phyloP scores from a whole-genome alignment of 1,140 invertebrate species.

The Pseudomyrmex flavicornis region DNA sequence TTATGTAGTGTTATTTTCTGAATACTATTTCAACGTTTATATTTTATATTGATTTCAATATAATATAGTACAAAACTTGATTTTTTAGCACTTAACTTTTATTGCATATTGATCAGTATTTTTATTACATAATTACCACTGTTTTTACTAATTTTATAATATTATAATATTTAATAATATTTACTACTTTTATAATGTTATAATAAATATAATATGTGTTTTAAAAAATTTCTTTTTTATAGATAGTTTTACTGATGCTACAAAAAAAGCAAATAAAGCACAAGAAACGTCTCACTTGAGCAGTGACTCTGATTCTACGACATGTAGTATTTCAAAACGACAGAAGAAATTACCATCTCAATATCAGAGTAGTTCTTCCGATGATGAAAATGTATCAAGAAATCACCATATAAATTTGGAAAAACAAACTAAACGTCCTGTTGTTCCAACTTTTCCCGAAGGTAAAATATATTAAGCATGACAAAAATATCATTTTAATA shows the following conservation, averaged over 20 bases:
- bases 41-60: background rate
- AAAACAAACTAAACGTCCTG: constrained; percentile 6
- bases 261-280: constrained; percentile 3
- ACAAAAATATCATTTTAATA: constrained; percentile 1
- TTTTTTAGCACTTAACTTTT: background rate
- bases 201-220: background rate
- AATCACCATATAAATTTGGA: background rate
- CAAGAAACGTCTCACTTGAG: constrained; percentile 3
- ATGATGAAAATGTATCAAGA: background rate
- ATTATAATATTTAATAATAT: no score
- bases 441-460: background rate
- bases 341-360: background rate
- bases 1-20: background rate
- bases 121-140: no score
- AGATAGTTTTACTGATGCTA: constrained; percentile 1
- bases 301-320: background rate
- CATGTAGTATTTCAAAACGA: background rate
- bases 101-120: background rate
- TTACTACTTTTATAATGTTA: background rate
- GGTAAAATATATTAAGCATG: background rate
- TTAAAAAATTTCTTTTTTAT: constrained; percentile 1
- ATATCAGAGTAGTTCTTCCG: background rate
- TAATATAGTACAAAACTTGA: background rate
- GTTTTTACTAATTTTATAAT: background rate
- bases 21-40: background rate